Percentiles rank a stretch among this genome's conserved stretches.
Evolutionary conservation across 2,113 vertebrate genomes (phyloP).

Genomic region (Oryzias celebensis): DNA sequence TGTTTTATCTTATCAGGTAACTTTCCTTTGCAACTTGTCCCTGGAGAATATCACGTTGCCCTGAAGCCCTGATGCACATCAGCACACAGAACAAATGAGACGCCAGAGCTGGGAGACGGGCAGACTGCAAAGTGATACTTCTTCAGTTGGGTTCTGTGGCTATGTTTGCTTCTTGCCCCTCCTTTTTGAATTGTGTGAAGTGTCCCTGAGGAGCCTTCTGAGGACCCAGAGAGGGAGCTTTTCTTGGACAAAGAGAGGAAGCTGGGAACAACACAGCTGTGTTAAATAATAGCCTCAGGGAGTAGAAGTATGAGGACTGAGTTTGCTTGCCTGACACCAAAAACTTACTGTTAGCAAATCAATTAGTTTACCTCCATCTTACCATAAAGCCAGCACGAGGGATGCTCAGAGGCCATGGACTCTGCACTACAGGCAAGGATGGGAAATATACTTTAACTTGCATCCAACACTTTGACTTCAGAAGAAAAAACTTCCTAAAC

Average conservation of each 20-base stretch:
- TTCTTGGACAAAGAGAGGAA: slow-evolving; percentile 68
- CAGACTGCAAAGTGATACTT: slow-evolving; percentile 76
- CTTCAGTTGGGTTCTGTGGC: slow-evolving; percentile 67
- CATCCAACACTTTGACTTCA: slow-evolving; percentile 15
- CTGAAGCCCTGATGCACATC: slow-evolving; percentile 70
- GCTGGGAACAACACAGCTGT: slow-evolving; percentile 64
- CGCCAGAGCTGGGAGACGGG: slow-evolving; percentile 64
- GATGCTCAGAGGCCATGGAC: slow-evolving; percentile 23
- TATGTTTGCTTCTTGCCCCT: slow-evolving; percentile 42
- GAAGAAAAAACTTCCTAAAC: slow-evolving; percentile 32
- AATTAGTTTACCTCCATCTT: slow-evolving; percentile 63
- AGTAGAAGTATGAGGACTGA: slow-evolving; percentile 37
- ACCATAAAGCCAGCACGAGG: slow-evolving; percentile 37
- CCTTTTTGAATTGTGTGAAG: slow-evolving; percentile 64
- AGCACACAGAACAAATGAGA: slow-evolving; percentile 75
- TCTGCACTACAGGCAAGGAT: slow-evolving; percentile 24
- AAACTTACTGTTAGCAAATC: slow-evolving; percentile 56
- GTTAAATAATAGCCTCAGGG: slow-evolving; percentile 66
- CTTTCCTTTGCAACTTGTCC: slow-evolving; percentile 69
- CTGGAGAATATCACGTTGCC: slow-evolving; percentile 73
- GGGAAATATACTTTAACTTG: slow-evolving; percentile 5
- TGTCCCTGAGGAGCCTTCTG: slow-evolving; percentile 63
- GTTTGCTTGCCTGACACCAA: slow-evolving; percentile 51
- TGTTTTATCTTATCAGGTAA: slow-evolving; percentile 72
- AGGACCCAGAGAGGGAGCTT: slow-evolving; percentile 65